Conservation (phyloP, 2,797 vertebrate species). For the Protonibea diacanthus region DNA sequence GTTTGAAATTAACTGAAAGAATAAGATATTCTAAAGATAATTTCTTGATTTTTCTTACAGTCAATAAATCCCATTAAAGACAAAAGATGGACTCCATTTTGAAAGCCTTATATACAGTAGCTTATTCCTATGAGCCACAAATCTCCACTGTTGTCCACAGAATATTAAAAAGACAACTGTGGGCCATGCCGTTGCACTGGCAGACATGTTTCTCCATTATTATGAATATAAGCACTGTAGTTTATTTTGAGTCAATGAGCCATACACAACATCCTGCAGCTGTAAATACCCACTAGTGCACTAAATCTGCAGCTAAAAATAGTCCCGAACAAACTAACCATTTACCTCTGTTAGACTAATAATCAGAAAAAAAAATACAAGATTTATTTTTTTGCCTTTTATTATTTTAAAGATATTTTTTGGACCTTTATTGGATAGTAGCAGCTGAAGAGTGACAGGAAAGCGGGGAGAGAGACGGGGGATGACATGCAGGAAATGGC, state of each 20-base stretch:
- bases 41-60: background rate
- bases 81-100: background rate
- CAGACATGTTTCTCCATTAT: background rate
- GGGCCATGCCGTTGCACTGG: background rate
- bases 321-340: background rate
- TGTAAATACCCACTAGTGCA: background rate
- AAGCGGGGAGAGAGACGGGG: too few relatives aligned
- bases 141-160: background rate
- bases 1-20: background rate
- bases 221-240: background rate
- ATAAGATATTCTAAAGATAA: background rate
- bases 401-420: too few relatives aligned
- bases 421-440: too few relatives aligned
- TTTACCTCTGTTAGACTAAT: background rate
- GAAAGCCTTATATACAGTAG: background rate
- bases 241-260: slow-evolving; percentile 7
- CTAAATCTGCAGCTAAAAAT: background rate
- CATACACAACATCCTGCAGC: background rate
- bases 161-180: background rate
- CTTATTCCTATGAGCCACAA: background rate
- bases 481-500: too few relatives aligned
- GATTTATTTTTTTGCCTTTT: too few relatives aligned
- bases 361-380: background rate
- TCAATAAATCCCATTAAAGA: slow-evolving; percentile 9
- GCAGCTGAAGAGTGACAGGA: too few relatives aligned